Base-by-base conservation (phyloP, 1,140 invertebrate genomes). In the Drosophila lacertosa region DNA sequence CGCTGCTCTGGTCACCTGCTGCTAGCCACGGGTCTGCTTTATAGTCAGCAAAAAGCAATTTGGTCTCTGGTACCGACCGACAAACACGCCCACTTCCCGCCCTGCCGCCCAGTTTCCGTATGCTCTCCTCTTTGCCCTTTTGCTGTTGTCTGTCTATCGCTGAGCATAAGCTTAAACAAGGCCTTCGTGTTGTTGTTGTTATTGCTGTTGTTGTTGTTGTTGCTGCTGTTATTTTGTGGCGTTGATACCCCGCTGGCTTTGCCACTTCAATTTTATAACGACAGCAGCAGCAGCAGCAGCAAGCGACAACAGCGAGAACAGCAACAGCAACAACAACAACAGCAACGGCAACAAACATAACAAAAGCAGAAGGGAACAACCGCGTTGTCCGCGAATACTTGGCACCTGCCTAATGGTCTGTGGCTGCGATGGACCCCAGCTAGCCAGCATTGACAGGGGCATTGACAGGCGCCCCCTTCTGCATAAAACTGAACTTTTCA, bases 231-330 rank as follows among this genome's bases (percentile, higher is more conserved):
- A 47, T 40, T 55, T 53, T 60, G 68, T 55, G 60, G 74, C 77
- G 79, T 78, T 82, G 78, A 79, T 75, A 75, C 59, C 81, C 77
- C 74, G 81, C 81, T 77, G 82, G 77, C 81, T 74, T 77, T 86
- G 71, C 44, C 81, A 86, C 81, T 86, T 86, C 81, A 86, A 88
- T 88, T 88, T 86, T 77, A 68, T 69, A 84, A 68, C 68, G 77
- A 82, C 63, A 65, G 54, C 47, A 63, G 37, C 64, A 57, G 40
- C 67, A 54, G 7, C 45, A 64, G n/a, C 24, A 57, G 20, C 66
- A 44, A 64, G n/a, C 50, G 37, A 32, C 37, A 50, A 10, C 58
- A 48, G 15, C 11, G n/a, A n/a, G n/a, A n/a, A n/a, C n/a, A 37
- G 6, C 53, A 64, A 22, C 24, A 57, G 20, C 66, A 57, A 64